These are phyloP conservation scores for Tonatia bakeri DNA, from an alignment of 2,113 vertebrate genomes.

Conservation along the genomic window DNA sequence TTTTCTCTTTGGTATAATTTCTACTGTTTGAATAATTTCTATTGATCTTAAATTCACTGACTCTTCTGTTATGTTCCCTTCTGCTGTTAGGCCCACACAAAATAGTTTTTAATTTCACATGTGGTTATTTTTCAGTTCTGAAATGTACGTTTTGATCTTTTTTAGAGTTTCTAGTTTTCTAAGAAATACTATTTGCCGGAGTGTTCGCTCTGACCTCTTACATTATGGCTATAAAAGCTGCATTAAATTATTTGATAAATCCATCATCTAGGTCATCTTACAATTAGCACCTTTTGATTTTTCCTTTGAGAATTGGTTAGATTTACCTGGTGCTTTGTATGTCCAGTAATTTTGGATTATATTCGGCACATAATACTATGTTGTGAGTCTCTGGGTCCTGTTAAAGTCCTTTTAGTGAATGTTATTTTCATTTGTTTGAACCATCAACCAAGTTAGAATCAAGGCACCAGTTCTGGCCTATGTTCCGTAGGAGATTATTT, in stretches of 20 bases:
- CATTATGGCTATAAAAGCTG: neutral
- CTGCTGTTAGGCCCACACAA: neutral
- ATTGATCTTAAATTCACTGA: neutral
- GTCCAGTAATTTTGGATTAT: neutral
- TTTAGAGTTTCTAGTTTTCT: neutral
- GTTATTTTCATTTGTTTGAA: neutral
- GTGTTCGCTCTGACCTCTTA: neutral
- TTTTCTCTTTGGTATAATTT: neutral
- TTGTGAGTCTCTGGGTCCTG: neutral
- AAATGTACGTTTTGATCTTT: neutral
- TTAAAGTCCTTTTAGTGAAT: neutral
- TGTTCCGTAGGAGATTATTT: neutral
- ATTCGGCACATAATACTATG: neutral
- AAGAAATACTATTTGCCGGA: neutral
- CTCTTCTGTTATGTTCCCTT: neutral
- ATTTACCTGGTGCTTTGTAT: neutral
- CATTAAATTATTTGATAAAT: neutral
- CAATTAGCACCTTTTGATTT: neutral
- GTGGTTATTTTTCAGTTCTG: neutral
- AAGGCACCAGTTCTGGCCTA: neutral
- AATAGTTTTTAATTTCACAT: neutral
- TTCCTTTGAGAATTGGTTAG: neutral
- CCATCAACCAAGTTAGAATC: neutral
- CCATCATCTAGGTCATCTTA: neutral
- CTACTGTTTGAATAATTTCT: neutral